Evolutionary conservation across 2,888 invertebrate genomes (phyloP).

Genomic region (Polietes domitor): DNA sequence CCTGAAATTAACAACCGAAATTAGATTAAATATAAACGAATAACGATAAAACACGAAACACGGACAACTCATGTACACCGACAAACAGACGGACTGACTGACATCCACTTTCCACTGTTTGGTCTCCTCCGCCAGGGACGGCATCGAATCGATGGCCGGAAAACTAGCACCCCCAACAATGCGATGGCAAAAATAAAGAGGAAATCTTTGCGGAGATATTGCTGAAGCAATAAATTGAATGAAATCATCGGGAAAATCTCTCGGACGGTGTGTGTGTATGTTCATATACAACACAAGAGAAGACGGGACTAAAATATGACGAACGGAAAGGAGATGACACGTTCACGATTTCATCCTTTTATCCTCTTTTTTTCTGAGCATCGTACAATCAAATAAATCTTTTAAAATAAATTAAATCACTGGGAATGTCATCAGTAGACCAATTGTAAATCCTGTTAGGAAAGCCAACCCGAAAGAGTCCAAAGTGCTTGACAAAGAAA

Average conservation of each 20-base stretch:
- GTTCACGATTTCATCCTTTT: constrained; percentile 1
- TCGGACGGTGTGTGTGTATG: neutral
- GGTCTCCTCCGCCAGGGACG: neutral
- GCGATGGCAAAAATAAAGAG: constrained; percentile 14
- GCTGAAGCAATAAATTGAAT: constrained; percentile 66
- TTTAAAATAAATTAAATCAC: constrained; percentile 62
- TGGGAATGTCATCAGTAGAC: constrained; percentile 61
- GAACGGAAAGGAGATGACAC: constrained; percentile 14
- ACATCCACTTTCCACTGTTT: neutral
- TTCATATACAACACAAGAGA: neutral
- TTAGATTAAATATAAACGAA: constrained; percentile 50
- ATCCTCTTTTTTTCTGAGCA: neutral
- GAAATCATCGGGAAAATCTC: constrained; percentile 66
- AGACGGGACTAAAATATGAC: constrained; percentile 9
- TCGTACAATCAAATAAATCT: constrained; percentile 56
- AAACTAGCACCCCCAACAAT: constrained; percentile 10
- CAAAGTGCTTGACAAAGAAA: constrained; percentile 1
- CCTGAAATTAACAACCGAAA: constrained; percentile 21
- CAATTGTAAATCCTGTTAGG: constrained; percentile 51
- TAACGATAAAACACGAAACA: constrained; percentile 52
- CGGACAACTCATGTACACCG: constrained; percentile 30
- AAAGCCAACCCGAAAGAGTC: neutral
- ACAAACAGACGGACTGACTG: neutral
- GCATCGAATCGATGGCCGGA: constrained; percentile 3
- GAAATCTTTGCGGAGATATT: constrained; percentile 23